Evolutionary conservation across 2,113 vertebrate genomes (phyloP), one percentile per base, ranked within the genome.

Genomic region (Mesocricetus auratus): DNA sequence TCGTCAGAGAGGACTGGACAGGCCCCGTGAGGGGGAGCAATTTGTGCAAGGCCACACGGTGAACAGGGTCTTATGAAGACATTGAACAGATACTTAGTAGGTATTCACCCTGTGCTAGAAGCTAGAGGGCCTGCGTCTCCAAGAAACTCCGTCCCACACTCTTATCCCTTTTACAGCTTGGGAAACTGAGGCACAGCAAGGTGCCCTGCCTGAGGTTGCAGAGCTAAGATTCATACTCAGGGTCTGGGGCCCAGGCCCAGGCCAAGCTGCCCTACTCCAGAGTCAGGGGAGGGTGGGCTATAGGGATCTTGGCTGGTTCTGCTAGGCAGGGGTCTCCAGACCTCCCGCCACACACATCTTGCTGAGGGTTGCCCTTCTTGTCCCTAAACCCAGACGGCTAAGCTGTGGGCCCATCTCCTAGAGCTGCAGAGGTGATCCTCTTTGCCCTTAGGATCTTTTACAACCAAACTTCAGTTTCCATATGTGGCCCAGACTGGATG

Each of bases 201-300:
- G 7, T 58, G 31, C 64, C 22, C 50, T 39, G 9, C 39, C n/a
- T 16, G 21, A 58, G 62, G 24, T 45, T 22, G 3, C 2, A 7
- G 78, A 69, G n/a, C 90, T 75, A 29, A 31, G 13, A 26, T 47
- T 62, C 60, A 62, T 21, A 62, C 60, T 62, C 22, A 24, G 60
- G 21, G 22, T 62, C 60, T 62, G 60, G 60, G 60, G 22, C 60
- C 60, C 22, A 24, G 60, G 60, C 21, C 60, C 21, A 7, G 21
- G 29, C 39, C 8, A 45, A 22, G 26, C 71, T 17, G 6, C 42
- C 45, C 7, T 12, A 7, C 62, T 68, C 42, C 22, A 0, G 13
- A 22, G 10, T 1, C 21, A 39, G 21, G 5, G 0, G 1, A 0
- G 3, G 62, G 2, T 17, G 1, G 10, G 24, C 64, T 2, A 19